Conservation (phyloP, 1,140 invertebrate genomes). For the fruit fly (Drosophila melanogaster) region DNA sequence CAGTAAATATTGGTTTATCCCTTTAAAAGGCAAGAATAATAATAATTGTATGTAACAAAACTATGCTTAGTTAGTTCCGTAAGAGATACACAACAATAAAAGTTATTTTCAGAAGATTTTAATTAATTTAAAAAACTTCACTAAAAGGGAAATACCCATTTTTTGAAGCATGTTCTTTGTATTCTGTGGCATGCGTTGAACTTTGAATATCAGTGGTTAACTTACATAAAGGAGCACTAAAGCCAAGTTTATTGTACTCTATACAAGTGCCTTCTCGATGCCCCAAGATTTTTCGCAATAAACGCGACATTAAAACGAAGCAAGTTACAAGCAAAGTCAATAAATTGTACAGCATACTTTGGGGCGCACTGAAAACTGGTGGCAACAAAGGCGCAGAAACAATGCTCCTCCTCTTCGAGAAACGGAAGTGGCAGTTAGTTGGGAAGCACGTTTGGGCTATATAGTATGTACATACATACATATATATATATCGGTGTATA, state of each 20-base stretch:
- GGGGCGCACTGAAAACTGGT: conserved; percentile 24
- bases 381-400: conserved; percentile 21
- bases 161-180: too few relatives aligned
- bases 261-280: conserved; percentile 13
- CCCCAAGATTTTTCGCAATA: conserved; percentile 17
- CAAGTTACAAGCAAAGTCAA: conserved; percentile 48
- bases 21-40: neutral
- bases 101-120: too few relatives aligned
- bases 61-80: too few relatives aligned
- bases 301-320: conserved; percentile 37
- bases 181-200: too few relatives aligned
- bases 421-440: conserved; percentile 69
- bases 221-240: neutral
- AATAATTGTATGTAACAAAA: too few relatives aligned
- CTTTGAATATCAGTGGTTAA: too few relatives aligned
- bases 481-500: neutral
- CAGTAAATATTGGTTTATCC: neutral
- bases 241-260: neutral
- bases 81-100: too few relatives aligned
- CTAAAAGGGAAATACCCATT: too few relatives aligned
- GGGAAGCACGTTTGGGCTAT: conserved; percentile 61
- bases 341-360: conserved; percentile 75
- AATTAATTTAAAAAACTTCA: too few relatives aligned
- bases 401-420: conserved; percentile 25
- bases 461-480: conserved; percentile 10